Evolutionary conservation across 1,140 invertebrate species (phyloP).

Genomic region (Arion vulgaris): DNA sequence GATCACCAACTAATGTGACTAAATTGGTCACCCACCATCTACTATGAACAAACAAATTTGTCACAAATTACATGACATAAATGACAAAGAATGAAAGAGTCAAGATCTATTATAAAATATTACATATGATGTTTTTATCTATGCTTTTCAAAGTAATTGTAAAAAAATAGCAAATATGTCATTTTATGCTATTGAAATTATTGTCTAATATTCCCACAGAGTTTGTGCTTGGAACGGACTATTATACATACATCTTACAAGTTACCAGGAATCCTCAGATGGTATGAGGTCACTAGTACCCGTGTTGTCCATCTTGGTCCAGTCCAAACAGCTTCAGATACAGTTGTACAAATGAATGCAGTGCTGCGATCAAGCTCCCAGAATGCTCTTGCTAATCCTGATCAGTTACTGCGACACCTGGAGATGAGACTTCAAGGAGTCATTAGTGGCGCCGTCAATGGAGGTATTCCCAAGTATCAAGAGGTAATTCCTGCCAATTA

Average conservation of each 20-base stretch:
- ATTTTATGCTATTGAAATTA: background rate
- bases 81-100: no score
- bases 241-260: constrained; percentile 60
- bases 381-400: constrained; percentile 39
- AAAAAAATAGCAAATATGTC: no score
- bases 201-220: constrained; percentile 46
- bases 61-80: no score
- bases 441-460: constrained; percentile 66
- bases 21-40: no score
- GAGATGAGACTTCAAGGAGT: constrained; percentile 84
- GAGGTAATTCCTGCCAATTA: constrained; percentile 52
- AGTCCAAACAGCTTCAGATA: constrained; percentile 63
- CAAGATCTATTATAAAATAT: no score
- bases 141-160: no score
- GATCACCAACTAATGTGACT: no score
- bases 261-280: constrained; percentile 68
- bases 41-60: no score
- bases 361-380: constrained; percentile 53
- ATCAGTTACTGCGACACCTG: constrained; percentile 83
- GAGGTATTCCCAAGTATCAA: constrained; percentile 67
- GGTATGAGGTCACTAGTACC: constrained; percentile 62
- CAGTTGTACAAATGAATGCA: constrained; percentile 54
- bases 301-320: constrained; percentile 53
- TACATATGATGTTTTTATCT: no score
- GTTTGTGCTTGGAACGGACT: constrained; percentile 64